A percentile compares a stretch with the other conserved stretches of the same genome.
These are phyloP conservation scores for Dryococelus australis DNA, from an alignment of 2,888 invertebrate species.

Conservation along the genomic window DNA sequence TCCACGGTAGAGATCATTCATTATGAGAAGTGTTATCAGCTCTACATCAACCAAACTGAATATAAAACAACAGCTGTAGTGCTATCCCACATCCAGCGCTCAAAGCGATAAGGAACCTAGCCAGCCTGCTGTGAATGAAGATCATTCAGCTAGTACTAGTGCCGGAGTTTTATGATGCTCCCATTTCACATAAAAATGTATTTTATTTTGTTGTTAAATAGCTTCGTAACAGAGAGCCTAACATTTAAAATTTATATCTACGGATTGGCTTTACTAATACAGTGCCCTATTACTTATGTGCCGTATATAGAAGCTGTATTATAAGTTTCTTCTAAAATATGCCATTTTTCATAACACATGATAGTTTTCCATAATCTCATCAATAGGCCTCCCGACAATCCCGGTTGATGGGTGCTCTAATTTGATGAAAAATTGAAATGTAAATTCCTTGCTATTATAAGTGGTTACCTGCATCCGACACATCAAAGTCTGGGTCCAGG, in stretches of 20 bases:
- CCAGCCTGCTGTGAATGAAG: not conserved
- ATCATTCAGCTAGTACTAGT: too few species aligned
- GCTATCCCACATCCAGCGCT: not conserved
- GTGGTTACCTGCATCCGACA: not conserved
- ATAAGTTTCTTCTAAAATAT: not conserved
- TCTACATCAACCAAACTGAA: not conserved
- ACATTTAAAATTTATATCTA: not conserved
- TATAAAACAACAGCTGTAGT: too few species aligned
- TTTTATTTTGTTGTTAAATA: too few species aligned
- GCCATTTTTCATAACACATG: too few species aligned
- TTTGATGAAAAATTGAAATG: not conserved
- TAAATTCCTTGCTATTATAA: not conserved
- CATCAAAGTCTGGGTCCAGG: constrained; percentile 7
- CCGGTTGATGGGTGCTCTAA: not conserved
- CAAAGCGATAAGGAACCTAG: not conserved
- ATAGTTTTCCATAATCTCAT: not conserved
- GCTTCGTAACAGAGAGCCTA: not conserved
- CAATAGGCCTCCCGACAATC: not conserved
- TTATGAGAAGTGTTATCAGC: not conserved
- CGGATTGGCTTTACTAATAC: not conserved
- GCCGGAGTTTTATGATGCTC: too few species aligned
- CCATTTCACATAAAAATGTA: too few species aligned
- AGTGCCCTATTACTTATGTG: not conserved
- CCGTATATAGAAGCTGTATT: not conserved
- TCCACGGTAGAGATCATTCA: not conserved